Percentiles rank a stretch among this genome's conserved stretches.
phyloP scores from a whole-genome alignment of 2,797 vertebrate genomes.

The Gobionotothen gibberifrons region DNA sequence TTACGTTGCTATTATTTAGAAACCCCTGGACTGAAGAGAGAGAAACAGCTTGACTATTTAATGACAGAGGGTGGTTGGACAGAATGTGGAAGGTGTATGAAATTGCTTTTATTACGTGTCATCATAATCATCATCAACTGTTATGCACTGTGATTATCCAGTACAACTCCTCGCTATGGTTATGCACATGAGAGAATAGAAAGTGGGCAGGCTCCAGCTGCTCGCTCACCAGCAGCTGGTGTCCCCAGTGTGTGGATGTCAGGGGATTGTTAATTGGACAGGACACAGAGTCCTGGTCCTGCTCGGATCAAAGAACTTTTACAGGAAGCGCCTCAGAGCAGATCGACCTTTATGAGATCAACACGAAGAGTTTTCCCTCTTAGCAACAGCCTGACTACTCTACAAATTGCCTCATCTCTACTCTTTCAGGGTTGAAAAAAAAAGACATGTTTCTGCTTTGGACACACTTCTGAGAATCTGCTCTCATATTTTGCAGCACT shows the following conservation, averaged over 20 bases:
- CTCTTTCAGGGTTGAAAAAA: not conserved
- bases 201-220: conserved; percentile 35
- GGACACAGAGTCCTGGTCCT: conserved; percentile 44
- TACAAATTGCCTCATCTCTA: not conserved
- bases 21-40: conserved; percentile 14
- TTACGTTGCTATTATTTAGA: conserved; percentile 29
- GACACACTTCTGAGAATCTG: not conserved
- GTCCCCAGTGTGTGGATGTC: conserved; percentile 38
- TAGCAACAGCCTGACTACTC: not conserved
- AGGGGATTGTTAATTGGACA: conserved; percentile 57
- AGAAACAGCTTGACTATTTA: not conserved
- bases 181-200: conserved; percentile 36
- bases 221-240: conserved; percentile 48
- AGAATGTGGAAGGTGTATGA: not conserved
- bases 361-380: conserved; percentile 9
- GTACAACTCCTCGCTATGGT: conserved; percentile 28
- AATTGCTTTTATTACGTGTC: not conserved
- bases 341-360: conserved; percentile 6
- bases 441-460: not conserved
- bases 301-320: conserved; percentile 56
- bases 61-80: not conserved
- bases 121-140: conserved; percentile 11
- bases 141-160: not conserved
- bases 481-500: not conserved
- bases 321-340: conserved; percentile 32